Base-by-base conservation (phyloP, 2,797 vertebrate genomes). In the Agapornis canus region DNA sequence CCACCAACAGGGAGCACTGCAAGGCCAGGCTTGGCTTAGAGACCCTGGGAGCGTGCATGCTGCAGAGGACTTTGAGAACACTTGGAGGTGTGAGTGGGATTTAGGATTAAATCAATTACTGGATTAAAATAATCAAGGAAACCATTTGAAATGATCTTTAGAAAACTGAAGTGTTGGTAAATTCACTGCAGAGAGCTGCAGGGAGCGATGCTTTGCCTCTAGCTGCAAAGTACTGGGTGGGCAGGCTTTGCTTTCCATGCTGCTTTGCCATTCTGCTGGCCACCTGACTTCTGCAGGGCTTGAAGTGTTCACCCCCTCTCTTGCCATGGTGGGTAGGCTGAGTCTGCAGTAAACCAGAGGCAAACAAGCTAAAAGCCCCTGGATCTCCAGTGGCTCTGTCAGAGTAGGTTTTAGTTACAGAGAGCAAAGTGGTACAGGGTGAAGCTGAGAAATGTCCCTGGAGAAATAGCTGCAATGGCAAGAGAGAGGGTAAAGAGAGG, bases 61-160 rank as follows among this genome's bases (percentile, higher is more conserved):
- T 2, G 69, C 57, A 60, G 39, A 20, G 3, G 59, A 42, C 48
- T 71, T 73, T 39, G 75, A 75, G 61, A 89, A 23, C 49, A 11
- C 56, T 66, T 12, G 27, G 56, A 90, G 27, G 21, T 2, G 3
- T 42, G 59, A 94, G 32, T 57, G 70, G 57, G 64, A 48, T 89
- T 85, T 85, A 82, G 60, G 71, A 92, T 72, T n/a, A 71, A 85
- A 91, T 82, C 71, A 83, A 78, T 83, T 61, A 61, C 69, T 56
- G 88, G 61, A 87, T 94, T 93, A 81, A 94, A 90, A 86, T 57
- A 54, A 89, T 90, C 91, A 94, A 69, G 81, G 39, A 78, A 85
- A 78, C 17, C 1, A 2, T 77, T 81, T 82, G 51, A 90, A 93
- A 88, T 45, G 75, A 90, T 61, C 76, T 78, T 80, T 61, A 49